Percentiles rank a stretch among this genome's conserved stretches.
Conservation (phyloP, 1,140 invertebrate species). For the Hirudo medicinalis region DNA sequence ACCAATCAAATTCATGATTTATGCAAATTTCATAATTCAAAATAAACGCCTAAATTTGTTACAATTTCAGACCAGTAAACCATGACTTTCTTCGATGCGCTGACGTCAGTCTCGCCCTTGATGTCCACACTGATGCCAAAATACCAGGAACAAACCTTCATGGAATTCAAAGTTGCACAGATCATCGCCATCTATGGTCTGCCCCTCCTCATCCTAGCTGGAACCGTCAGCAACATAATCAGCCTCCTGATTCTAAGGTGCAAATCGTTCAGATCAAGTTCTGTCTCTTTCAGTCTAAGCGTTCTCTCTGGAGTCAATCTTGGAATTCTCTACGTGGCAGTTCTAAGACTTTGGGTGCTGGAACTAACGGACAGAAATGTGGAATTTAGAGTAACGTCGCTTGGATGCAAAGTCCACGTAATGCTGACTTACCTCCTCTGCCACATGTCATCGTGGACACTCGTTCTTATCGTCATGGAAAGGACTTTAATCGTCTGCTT, state of each 20-base stretch:
- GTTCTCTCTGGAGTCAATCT: constrained; percentile 12
- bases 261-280: constrained; percentile 5
- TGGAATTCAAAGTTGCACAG: neutral
- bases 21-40: too few species aligned
- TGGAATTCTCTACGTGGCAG: constrained; percentile 24
- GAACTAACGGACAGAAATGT: neutral
- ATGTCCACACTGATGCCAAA: too few species aligned
- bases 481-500: constrained; percentile 9
- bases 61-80: too few species aligned
- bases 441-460: constrained; percentile 14
- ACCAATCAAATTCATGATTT: too few species aligned
- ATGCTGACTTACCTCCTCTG: constrained; percentile 3
- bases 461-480: constrained; percentile 4
- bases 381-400: too few species aligned
- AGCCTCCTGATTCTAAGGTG: constrained; percentile 10
- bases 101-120: too few species aligned
- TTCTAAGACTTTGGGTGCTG: constrained; percentile 15
- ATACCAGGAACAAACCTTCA: neutral
- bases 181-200: constrained; percentile 16
- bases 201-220: neutral
- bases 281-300: constrained; percentile 13
- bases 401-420: constrained; percentile 4
- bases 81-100: too few species aligned
- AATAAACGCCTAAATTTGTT: too few species aligned
- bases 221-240: constrained; percentile 7